phyloP scores from a whole-genome alignment of 92 coral and sea anemone species.

The Porites evermanni region DNA sequence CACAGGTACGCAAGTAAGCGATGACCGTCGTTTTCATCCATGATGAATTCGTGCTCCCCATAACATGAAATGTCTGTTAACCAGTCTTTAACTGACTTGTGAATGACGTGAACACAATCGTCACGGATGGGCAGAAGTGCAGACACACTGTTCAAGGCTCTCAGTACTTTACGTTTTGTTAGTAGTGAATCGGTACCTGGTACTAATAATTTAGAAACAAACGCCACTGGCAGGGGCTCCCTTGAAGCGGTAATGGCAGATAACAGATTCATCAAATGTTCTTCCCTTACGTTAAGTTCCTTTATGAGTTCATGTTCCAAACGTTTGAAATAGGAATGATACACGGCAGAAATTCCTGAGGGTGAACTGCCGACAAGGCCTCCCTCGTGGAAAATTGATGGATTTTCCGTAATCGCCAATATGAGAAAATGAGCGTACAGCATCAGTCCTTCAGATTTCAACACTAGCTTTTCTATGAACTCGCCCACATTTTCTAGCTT shows the following conservation, averaged over 20 bases:
- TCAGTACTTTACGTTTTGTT: conserved; percentile 7
- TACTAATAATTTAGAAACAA: conserved; percentile 7
- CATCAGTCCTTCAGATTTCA: conserved; percentile 60
- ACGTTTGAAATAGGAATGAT: conserved; percentile 10
- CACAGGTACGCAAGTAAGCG: conserved; percentile 48
- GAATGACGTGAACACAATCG: conserved; percentile 57
- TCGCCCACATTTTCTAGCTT: too few relatives aligned
- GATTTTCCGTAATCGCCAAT: not conserved
- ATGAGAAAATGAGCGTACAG: conserved; percentile 19
- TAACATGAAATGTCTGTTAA: conserved; percentile 15
- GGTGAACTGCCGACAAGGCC: conserved; percentile 3
- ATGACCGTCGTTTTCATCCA: conserved; percentile 53
- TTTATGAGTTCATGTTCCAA: conserved; percentile 10
- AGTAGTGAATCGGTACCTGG: not conserved
- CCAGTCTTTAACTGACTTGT: conserved; percentile 75
- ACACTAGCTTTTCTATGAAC: conserved; percentile 2
- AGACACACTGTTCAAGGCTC: conserved; percentile 41
- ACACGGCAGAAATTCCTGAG: conserved; percentile 13
- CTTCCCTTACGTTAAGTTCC: conserved; percentile 12
- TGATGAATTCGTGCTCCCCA: conserved; percentile 36
- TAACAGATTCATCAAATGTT: not conserved
- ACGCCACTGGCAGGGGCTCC: conserved; percentile 28
- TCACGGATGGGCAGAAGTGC: conserved; percentile 51
- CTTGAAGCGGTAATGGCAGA: conserved; percentile 13
- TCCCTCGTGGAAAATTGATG: not conserved